Evolutionary conservation across 2,113 vertebrate genomes (phyloP), one percentile per base, ranked within the genome.

Genomic region (Leptodactylus fuscus): DNA sequence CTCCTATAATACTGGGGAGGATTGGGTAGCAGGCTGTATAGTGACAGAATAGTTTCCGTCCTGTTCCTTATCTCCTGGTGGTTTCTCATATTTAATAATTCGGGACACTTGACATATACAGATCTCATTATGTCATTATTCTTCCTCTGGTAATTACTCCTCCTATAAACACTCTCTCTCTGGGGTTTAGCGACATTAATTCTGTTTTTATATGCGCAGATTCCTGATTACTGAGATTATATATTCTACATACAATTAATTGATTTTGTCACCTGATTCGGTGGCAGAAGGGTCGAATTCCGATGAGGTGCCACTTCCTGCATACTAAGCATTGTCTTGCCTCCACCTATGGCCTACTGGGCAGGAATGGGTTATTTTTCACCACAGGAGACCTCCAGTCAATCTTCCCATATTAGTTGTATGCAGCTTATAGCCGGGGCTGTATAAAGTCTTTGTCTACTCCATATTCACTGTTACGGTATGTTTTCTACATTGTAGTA

Each of bases 151-250:
- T 36, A 69, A 69, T 69, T 38, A 69, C 65, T 69, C 32, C n/a
- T 2, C 65, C 65, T 69, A 69, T 69, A 69, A 69, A 69, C 65
- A 69, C 32, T 38, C 18, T 69, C 38, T 18, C 65, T 69, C 65
- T 22, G 7, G 32, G 65, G 34, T 38, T 16, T 38, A 22, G 18
- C 34, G 65, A 16, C 65, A 69, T 38, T 69, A 69, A 69, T 69
- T 69, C 32, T 36, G 65, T 36, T 69, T 67, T 69, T 69, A 69
- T 69, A 36, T 69, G 65, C 34, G 29, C 7, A 22, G 16, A 11
- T 12, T 34, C 16, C 16, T 69, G 34, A 69, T 69, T 38, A 69
- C 65, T 38, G 7, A 38, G 18, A 69, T 69, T 69, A 69, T 69
- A 22, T 22, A 69, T 36, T 69, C 32, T 22, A 16, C 13, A 69